Evolutionary conservation across 2,888 invertebrate genomes (phyloP).

Genomic region (Ornithoptera alexandrae): DNA sequence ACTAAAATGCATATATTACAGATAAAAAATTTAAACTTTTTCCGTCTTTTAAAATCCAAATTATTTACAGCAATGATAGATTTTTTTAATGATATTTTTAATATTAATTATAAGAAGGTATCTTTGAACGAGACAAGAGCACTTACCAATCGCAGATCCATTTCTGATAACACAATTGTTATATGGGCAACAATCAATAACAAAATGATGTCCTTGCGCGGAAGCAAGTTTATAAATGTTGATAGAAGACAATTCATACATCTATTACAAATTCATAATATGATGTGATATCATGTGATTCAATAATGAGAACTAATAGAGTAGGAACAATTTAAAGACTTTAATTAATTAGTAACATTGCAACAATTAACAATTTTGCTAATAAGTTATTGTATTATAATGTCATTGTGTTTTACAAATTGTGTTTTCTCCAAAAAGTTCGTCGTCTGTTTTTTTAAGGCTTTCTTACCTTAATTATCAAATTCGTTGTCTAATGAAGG

Average conservation of each 20-base stretch:
- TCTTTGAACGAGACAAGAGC: background rate
- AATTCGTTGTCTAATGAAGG: too few species aligned
- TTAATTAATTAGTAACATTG: background rate
- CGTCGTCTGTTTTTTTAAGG: background rate
- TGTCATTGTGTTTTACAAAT: background rate
- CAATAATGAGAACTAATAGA: conserved; percentile 14
- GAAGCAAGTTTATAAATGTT: conserved; percentile 21
- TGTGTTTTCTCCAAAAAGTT: background rate
- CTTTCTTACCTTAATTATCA: background rate
- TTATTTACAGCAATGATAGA: too few species aligned
- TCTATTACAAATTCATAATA: conserved; percentile 16
- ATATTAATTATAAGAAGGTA: too few species aligned
- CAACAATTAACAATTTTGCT: background rate
- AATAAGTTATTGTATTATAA: conserved; percentile 2
- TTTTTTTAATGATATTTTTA: too few species aligned
- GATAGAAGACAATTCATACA: conserved; percentile 11
- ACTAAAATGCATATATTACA: background rate
- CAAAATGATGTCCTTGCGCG: conserved; percentile 28
- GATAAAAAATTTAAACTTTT: too few species aligned
- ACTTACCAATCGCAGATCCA: conserved; percentile 23
- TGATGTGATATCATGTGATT: background rate
- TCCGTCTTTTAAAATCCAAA: too few species aligned
- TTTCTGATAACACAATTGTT: conserved; percentile 23
- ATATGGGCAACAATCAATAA: conserved; percentile 17
- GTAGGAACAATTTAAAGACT: background rate